Base-by-base conservation (phyloP, 1,140 invertebrate species). In the Protaetia brevitarsis region DNA sequence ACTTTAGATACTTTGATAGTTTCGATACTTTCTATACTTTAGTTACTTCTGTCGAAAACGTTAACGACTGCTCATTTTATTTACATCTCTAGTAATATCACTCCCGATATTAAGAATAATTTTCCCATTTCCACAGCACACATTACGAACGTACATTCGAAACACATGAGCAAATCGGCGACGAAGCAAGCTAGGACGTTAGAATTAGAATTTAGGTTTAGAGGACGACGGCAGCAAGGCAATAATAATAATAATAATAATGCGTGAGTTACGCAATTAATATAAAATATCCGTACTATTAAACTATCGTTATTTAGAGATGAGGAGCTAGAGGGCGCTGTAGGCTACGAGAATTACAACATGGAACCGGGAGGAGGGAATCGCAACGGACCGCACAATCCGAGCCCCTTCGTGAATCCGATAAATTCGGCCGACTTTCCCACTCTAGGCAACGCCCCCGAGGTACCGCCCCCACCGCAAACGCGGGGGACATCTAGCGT, bases 151-250 rank as follows among this genome's bases (percentile, higher is more conserved):
- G 82, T 87, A 26, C 96, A 98, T 76, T 88, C 87, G 16, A 87
- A 87, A 69, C 85, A 87, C 13, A 79, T 96, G 74, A 88, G 89
- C n/a, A 95, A 94, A 77, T 87, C 88, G n/a, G 93, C 93, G 51
- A 86, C 88, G 0, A 90, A 92, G 67, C n/a, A 97, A 76, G 90
- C 92, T 0, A 83, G 95, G 31, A 95, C 92, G n/a, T 0, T 79
- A 97, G 94, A 96, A 72, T 72, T 97, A 8, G 93, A 96, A 74
- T 96, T 97, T 74, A 93, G 90, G 0, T 79, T 95, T 6, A 71
- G 75, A 65, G 60, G 63, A 64, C 34, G n/a, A 34, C 11, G 10
- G 16, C 10, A 63, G 10, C 62, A 45, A 51, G 19, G 7, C 13
- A 19, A 58, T 65, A 26, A 64, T 58, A 65, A 34, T 19, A 13